phyloP scores from a whole-genome alignment of 1,140 invertebrate genomes.

The Nebria ingens region DNA sequence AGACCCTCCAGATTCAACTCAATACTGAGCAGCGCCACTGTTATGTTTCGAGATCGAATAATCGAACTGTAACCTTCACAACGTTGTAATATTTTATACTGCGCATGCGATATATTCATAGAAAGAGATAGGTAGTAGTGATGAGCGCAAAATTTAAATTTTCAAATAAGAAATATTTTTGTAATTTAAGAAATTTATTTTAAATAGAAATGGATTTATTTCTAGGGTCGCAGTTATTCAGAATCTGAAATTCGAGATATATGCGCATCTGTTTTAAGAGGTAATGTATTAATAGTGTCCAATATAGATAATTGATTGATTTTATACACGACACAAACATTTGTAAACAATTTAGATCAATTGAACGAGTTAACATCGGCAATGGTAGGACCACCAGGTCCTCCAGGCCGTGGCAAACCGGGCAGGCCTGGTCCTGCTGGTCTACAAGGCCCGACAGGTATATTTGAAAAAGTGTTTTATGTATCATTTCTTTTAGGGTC shows the following conservation, averaged over 20 bases:
- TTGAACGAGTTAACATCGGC: conserved; percentile 46
- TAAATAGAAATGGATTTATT: conserved; percentile 16
- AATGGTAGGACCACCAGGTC: conserved; percentile 49
- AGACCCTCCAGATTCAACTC: not conserved
- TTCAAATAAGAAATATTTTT: too few species aligned
- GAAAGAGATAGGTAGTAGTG: too few species aligned
- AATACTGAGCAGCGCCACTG: not conserved
- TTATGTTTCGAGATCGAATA: too few species aligned
- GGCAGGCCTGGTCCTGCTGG: conserved; percentile 49
- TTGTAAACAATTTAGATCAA: conserved; percentile 40
- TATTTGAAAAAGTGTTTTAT: conserved; percentile 12
- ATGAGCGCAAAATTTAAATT: too few species aligned
- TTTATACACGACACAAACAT: not conserved
- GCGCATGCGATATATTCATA: too few species aligned
- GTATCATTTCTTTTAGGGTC: conserved; percentile 11
- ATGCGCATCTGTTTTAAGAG: conserved; percentile 44
- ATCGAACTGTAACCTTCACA: too few species aligned
- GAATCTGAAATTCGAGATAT: conserved; percentile 45
- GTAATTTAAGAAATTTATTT: too few species aligned
- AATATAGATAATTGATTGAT: conserved; percentile 11
- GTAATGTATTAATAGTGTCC: conserved; percentile 26
- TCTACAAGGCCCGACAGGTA: conserved; percentile 50
- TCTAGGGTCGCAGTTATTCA: conserved; percentile 40
- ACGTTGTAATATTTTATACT: too few species aligned
- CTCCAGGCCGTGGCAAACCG: conserved; percentile 45